Evolutionary conservation across 2,113 vertebrate genomes (phyloP), one percentile per base, ranked within the genome.

Genomic region (Halcyon senegalensis): DNA sequence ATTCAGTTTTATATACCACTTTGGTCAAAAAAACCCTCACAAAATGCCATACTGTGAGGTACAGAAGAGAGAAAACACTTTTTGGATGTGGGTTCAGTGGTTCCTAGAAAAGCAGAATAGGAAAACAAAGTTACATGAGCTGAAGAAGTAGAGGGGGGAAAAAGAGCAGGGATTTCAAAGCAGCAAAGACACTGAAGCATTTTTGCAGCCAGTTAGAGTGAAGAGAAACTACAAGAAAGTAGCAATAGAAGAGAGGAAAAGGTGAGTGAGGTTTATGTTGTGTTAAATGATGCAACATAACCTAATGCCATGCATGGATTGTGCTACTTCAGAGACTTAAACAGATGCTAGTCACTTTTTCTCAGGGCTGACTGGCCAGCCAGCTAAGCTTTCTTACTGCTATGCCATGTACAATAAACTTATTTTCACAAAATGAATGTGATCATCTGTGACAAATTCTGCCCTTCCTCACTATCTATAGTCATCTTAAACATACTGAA

Each of bases 201-300:
- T 97, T 90, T 75, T 92, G 86, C 68, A 93, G 84, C 53, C 70
- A 60, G 30, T 31, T 89, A 76, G 66, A 93, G n/a, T 79, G 35
- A 81, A 59, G 93, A 90, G 62, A 96, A 90, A 62, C 85, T 92
- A 48, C 17, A 67, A 90, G 46, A 68, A 92, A 91, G 69, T 66
- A 81, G 82, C 68, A 82, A 53, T 51, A 83, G 91, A 84, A 96
- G 88, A 83, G 87, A 97, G 58, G 87, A 94, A 93, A 76, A 95
- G 67, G 94, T 95, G 94, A 20, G 58, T 43, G 85, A 96, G 77
- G 94, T 96, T 96, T 97, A 96, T 93, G 87, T 86, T 97, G 70
- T 96, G 97, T 96, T 97, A 96, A 97, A 97, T 97, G 95, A 95
- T 92, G 95, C 80, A 96, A 85, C 84, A 69, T 95, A 94, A 98